phyloP scores from a whole-genome alignment of 92 coral and sea anemone species.

The Palythoa grandiflora region DNA sequence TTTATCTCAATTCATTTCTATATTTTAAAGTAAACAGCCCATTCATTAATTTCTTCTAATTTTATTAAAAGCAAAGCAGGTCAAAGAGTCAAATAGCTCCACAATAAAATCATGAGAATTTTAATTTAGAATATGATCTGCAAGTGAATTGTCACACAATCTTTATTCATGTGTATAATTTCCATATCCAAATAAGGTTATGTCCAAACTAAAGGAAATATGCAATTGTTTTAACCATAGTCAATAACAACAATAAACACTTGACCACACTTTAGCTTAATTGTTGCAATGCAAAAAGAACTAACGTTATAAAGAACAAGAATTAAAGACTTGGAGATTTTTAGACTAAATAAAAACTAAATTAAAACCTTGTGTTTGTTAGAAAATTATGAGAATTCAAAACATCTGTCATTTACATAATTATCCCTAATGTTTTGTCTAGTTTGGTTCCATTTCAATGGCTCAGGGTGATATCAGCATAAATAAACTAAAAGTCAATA shows the following conservation, averaged over 20 bases:
- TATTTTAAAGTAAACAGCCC: too few relatives aligned
- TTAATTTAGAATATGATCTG: not conserved
- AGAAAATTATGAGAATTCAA: not conserved
- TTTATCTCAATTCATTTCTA: too few relatives aligned
- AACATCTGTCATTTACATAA: not conserved
- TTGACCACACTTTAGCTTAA: not conserved
- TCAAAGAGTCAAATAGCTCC: not conserved
- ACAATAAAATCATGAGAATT: not conserved
- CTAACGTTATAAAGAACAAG: not conserved
- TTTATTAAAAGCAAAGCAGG: too few relatives aligned
- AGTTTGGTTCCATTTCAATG: not conserved
- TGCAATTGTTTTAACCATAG: not conserved
- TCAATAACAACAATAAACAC: not conserved
- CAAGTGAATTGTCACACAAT: slow-evolving; percentile 1
- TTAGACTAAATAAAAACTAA: not conserved
- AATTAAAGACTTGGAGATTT: not conserved
- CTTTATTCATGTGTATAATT: not conserved
- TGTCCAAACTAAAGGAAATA: not conserved
- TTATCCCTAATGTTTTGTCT: not conserved
- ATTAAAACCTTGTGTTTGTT: not conserved
- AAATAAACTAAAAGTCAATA: too few relatives aligned
- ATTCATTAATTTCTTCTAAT: too few relatives aligned
- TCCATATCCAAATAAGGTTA: slow-evolving; percentile 30
- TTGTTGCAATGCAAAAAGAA: not conserved
- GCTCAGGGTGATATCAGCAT: not conserved